Evolutionary conservation across 2,888 invertebrate genomes (phyloP).

Genomic region (Eupithecia dodoneata): DNA sequence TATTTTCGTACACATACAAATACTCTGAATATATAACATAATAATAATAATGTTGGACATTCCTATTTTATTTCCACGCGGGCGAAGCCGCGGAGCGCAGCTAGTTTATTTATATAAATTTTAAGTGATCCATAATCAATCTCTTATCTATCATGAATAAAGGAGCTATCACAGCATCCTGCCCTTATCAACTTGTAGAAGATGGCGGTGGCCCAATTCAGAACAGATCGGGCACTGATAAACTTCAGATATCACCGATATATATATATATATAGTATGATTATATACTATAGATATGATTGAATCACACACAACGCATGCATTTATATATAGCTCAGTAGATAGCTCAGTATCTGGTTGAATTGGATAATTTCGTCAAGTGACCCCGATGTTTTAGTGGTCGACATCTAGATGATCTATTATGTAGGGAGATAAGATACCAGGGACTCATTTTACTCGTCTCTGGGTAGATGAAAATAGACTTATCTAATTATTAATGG

Average conservation of each 20-base stretch:
- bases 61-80: too few relatives aligned
- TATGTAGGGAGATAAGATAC: too few relatives aligned
- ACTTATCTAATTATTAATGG: neutral
- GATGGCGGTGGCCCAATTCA: neutral
- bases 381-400: neutral
- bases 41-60: too few relatives aligned
- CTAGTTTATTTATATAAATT: neutral
- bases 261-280: neutral
- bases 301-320: neutral
- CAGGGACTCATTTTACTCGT: too few relatives aligned
- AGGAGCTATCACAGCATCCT: neutral
- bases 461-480: neutral
- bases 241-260: neutral
- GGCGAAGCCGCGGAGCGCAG: too few relatives aligned
- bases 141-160: neutral
- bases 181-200: neutral
- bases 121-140: neutral
- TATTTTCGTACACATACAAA: too few relatives aligned
- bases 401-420: neutral
- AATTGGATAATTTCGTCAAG: neutral
- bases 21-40: too few relatives aligned
- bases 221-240: conserved; percentile 7
- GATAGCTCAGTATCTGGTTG: neutral
- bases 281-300: neutral
- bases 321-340: too few relatives aligned